Evolutionary conservation across 2,888 invertebrate species (phyloP), one percentile per base, ranked within the genome.

Genomic region (Leptopilina drosophilae): DNA sequence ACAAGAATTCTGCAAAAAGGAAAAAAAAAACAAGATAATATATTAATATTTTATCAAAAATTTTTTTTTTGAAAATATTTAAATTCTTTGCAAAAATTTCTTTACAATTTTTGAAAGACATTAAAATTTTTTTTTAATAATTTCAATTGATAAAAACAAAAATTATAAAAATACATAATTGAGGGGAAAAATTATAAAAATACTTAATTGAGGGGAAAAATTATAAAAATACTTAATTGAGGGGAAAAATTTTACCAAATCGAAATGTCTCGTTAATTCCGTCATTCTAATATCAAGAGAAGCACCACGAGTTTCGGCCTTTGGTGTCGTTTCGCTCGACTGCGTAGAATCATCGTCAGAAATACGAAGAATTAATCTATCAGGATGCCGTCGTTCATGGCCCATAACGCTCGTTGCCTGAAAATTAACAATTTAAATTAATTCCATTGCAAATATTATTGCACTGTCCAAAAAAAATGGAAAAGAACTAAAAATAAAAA

Each of bases 371-470:
- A 92, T 89, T 9, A 94, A 92, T 76, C 94, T 93, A 84, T 94
- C 95, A 5, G 93, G 86, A 86, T 93, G 93, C 77, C 93, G 92
- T 75, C 95, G 92, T 81, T 95, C 95, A 93, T 96, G 96, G 0
- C 97, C 98, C 79, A 98, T 94, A 83, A 98, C 97, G 87, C 98
- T 97, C 66, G 98, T 97, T 40, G 98, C 95, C 92, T 95, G 92
- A 9, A 49, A 49, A 49, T 49, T 49, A 49, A 49, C 4, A 49
- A 9, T 49, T 26, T 15, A 76, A 64, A 53, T 59, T 15, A 56
- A 73, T 42, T 59, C 14, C 0, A 49, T 73, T n/a, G 6, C 33
- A 33, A 33, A 33, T 3, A 33, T 3, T 33, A 1, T 20, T 20
- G 20, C 20, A 42, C 42, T 42, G 42, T 1, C 5, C 6, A 42